These are phyloP conservation scores for Premnoplex brunnescens DNA, from an alignment of 2,797 vertebrate species.

Conservation along the genomic window DNA sequence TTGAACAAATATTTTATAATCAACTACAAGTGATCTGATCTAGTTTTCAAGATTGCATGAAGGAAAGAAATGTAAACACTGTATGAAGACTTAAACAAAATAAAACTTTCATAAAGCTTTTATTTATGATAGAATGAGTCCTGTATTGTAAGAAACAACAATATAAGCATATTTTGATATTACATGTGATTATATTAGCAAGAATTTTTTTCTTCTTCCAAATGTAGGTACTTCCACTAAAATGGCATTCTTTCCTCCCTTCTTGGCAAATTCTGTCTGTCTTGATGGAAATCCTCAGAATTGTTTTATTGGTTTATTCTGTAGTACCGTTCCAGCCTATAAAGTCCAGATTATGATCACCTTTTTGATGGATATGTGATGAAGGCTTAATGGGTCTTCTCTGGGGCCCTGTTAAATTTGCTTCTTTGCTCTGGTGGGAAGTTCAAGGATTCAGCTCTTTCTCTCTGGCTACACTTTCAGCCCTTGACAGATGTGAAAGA, in stretches of 20 bases:
- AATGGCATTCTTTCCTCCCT: background rate
- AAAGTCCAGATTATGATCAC: background rate
- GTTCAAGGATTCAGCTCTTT: background rate
- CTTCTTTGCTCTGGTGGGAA: background rate
- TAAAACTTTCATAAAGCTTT: background rate
- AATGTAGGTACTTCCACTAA: background rate
- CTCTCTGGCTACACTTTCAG: background rate
- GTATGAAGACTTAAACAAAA: background rate
- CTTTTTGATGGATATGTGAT: background rate
- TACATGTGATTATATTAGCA: background rate
- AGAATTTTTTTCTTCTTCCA: background rate
- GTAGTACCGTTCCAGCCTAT: background rate
- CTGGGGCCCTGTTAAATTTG: background rate
- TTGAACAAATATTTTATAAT: background rate
- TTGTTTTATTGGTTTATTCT: background rate
- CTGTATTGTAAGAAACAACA: background rate
- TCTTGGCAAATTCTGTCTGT: background rate
- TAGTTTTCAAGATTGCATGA: background rate
- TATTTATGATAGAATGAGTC: background rate
- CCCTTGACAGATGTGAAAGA: conserved; percentile 16
- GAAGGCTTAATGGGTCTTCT: background rate
- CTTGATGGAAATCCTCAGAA: background rate
- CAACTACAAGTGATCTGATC: background rate
- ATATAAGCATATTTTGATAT: background rate
- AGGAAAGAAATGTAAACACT: background rate